Evolutionary conservation across 2,888 invertebrate species (phyloP).

Genomic region (Nomada fabriciana): DNA sequence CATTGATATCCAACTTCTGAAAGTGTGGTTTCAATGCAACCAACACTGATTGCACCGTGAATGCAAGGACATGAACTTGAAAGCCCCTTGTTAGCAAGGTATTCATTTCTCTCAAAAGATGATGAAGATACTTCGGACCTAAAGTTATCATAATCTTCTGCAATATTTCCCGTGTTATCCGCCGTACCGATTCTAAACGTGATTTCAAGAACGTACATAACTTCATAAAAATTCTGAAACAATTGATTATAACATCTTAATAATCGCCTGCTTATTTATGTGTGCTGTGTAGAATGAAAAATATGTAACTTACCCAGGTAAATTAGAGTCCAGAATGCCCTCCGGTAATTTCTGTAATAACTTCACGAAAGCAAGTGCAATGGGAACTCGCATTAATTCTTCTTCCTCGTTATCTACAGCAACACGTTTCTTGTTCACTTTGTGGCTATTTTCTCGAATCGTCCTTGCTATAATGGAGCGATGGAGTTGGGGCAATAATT

Average conservation of each 20-base stretch:
- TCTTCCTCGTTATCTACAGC: constrained; percentile 93
- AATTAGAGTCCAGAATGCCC: constrained; percentile 89
- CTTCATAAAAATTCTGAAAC: constrained; percentile 91
- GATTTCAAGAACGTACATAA: constrained; percentile 96
- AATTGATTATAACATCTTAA: constrained; percentile 24
- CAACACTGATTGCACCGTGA: constrained; percentile 94
- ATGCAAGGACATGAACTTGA: constrained; percentile 96
- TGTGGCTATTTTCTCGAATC: constrained; percentile 91
- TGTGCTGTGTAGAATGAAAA: background rate
- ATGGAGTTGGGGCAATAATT: constrained; percentile 92
- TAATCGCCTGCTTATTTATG: background rate
- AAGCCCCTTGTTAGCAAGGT: constrained; percentile 94
- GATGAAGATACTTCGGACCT: constrained; percentile 92
- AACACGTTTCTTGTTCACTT: constrained; percentile 89
- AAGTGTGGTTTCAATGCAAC: constrained; percentile 90
- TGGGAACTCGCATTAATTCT: constrained; percentile 95
- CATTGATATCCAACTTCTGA: constrained; percentile 91
- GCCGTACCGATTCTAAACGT: constrained; percentile 93
- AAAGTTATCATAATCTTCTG: constrained; percentile 94
- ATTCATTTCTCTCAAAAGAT: constrained; percentile 92
- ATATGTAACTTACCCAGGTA: constrained; percentile 89
- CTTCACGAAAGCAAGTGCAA: constrained; percentile 96
- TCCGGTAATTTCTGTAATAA: constrained; percentile 94
- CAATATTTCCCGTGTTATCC: constrained; percentile 95
- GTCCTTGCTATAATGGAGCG: constrained; percentile 89